These are phyloP conservation scores for Nerophis lumbriciformis DNA, from an alignment of 2,113 vertebrate genomes.

Conservation along the genomic window DNA sequence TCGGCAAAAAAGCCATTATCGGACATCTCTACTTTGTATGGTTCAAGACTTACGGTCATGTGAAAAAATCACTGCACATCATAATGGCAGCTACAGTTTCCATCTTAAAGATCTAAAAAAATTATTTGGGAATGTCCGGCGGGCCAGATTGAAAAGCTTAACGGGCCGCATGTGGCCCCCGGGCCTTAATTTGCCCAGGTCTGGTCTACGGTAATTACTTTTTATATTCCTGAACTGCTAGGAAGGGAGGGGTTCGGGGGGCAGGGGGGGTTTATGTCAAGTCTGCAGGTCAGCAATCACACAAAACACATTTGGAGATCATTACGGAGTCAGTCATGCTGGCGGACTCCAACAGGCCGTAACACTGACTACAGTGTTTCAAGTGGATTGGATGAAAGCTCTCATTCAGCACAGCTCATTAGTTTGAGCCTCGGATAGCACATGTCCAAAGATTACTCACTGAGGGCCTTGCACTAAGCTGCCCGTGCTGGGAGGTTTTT, in stretches of 20 bases:
- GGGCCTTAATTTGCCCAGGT: too few relatives aligned
- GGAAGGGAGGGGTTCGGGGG: neutral
- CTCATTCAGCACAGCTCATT: slow-evolving; percentile 62
- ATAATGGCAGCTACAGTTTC: too few relatives aligned
- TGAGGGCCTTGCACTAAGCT: slow-evolving; percentile 7
- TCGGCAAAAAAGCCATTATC: too few relatives aligned
- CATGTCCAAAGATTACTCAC: slow-evolving; percentile 43
- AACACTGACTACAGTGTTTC: slow-evolving; percentile 56
- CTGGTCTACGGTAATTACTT: neutral
- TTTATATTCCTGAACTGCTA: slow-evolving; percentile 1
- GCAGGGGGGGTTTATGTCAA: neutral
- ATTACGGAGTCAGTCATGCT: slow-evolving; percentile 58
- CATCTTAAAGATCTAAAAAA: too few relatives aligned
- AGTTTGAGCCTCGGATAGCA: slow-evolving; percentile 48
- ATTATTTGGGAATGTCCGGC: too few relatives aligned
- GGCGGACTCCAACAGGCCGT: slow-evolving; percentile 54
- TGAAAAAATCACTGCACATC: too few relatives aligned
- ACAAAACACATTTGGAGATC: slow-evolving; percentile 67
- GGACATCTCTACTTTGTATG: too few relatives aligned
- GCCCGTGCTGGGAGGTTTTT: slow-evolving; percentile 32
- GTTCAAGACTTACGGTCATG: too few relatives aligned
- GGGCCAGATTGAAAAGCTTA: too few relatives aligned
- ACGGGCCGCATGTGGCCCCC: too few relatives aligned
- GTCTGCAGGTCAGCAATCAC: slow-evolving; percentile 43
- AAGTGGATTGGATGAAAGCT: slow-evolving; percentile 63